A percentile compares a stretch with the other conserved stretches of the same genome.
Conservation (phyloP, 2,888 invertebrate genomes). For the Epistrophella euchroma region DNA sequence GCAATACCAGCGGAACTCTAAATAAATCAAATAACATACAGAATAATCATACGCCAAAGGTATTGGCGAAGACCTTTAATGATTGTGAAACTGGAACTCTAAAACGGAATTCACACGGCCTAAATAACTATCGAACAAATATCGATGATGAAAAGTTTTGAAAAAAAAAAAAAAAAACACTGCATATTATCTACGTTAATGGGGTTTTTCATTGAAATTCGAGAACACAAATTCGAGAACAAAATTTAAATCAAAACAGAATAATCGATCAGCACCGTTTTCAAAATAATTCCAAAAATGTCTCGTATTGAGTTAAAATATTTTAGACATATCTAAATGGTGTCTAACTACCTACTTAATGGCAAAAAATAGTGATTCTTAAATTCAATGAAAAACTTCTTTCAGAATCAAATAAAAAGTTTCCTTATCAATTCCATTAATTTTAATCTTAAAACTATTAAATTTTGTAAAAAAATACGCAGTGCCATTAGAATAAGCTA, state of each 20-base stretch:
- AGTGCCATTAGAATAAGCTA: slow-evolving; percentile 73
- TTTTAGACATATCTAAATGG: no score
- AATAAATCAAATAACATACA: slow-evolving; percentile 86
- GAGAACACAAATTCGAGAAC: background rate
- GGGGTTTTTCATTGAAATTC: slow-evolving; percentile 22
- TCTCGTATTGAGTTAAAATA: no score
- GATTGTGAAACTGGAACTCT: slow-evolving; percentile 92
- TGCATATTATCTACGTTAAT: slow-evolving; percentile 1
- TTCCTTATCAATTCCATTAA: slow-evolving; percentile 40
- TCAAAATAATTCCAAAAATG: background rate
- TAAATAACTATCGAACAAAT: slow-evolving; percentile 86
- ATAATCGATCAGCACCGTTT: background rate
- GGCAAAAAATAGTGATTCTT: background rate
- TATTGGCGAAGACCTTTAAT: slow-evolving; percentile 88
- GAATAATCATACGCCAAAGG: slow-evolving; percentile 88
- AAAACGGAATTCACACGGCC: slow-evolving; percentile 89
- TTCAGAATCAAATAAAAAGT: slow-evolving; percentile 19
- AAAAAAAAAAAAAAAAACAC: slow-evolving; percentile 26
- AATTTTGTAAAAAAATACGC: slow-evolving; percentile 54
- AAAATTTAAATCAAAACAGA: background rate
- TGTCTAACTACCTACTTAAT: background rate
- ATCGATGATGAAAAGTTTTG: slow-evolving; percentile 84
- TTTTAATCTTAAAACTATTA: slow-evolving; percentile 19
- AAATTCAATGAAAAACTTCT: slow-evolving; percentile 21
- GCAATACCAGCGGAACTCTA: slow-evolving; percentile 83